These are phyloP conservation scores for Drosophila nannoptera DNA, from an alignment of 1,140 invertebrate species.

Conservation along the genomic window DNA sequence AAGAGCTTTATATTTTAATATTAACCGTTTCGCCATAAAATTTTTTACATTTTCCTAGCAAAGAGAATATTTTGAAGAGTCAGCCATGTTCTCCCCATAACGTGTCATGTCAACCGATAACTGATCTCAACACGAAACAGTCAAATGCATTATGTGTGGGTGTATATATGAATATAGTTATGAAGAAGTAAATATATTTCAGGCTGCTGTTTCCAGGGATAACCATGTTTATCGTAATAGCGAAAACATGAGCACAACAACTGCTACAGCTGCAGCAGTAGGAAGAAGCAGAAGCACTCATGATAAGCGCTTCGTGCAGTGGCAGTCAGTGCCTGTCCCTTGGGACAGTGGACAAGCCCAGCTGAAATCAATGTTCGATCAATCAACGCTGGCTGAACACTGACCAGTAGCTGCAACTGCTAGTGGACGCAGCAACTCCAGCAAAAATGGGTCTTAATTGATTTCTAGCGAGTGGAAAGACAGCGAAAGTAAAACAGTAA, in stretches of 20 bases:
- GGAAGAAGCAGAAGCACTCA: not conserved
- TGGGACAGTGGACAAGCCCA: conserved; percentile 2
- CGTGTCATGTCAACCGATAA: conserved; percentile 11
- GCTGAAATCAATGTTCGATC: conserved; percentile 23
- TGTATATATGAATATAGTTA: not conserved
- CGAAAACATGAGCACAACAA: conserved; percentile 4
- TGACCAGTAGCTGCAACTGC: not conserved
- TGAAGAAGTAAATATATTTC: conserved; percentile 1
- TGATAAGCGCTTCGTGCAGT: conserved; percentile 32
- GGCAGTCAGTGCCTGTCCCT: conserved; percentile 22
- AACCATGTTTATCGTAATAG: conserved; percentile 13
- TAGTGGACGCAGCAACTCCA: not conserved
- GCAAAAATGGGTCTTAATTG: conserved; percentile 13
- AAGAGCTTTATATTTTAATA: no score
- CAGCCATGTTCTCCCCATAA: not conserved
- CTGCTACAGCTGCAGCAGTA: not conserved
- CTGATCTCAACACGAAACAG: not conserved
- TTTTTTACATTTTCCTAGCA: not conserved
- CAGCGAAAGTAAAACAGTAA: conserved; percentile 2
- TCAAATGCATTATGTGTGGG: not conserved
- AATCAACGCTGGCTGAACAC: not conserved
- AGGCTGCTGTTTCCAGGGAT: conserved; percentile 3
- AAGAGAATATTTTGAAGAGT: not conserved
- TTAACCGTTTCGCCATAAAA: no score
- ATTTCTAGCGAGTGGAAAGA: conserved; percentile 24